Base-by-base conservation (phyloP, 2,113 vertebrate species). In the Gorilla gorilla region DNA sequence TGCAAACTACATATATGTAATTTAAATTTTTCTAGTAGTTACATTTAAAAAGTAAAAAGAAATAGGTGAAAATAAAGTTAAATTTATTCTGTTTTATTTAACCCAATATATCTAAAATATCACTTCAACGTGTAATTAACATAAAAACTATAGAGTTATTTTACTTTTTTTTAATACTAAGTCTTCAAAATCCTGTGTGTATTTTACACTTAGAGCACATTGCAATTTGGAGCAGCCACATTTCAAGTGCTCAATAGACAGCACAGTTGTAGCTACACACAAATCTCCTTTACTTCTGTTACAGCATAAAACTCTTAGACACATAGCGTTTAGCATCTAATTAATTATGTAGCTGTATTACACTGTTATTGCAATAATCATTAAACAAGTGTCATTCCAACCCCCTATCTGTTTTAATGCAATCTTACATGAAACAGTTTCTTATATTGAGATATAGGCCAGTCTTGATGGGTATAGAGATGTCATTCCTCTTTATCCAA, bases 11-110 rank as follows among this genome's bases (percentile, higher is more conserved):
- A 35, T 70, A 14, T n/a, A 81, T 64, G 27, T n/a, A 70, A 17
- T 57, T 61, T 59, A 57, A 79, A 59, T 12, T 82, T 40, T 91
- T 89, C 81, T 84, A 80, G 48, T 73, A 59, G 18, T 45, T 52
- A 43, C 45, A 73, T 79, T 92, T 52, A 38, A 93, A 90, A 96
- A 52, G 32, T 61, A 81, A 92, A 68, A 92, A 81, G 22, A 73
- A 93, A 35, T 2, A 8, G 35, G 20, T 79, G 20, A 95, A 90
- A 50, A 87, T 70, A 70, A 80, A 84, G 25, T 43, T 83, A 78
- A 64, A 40, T 40, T 40, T 89, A 11, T 66, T 64, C 20, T 38
- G 50, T 96, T 89, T 64, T 43, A 86, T 83, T 97, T 93, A 89
- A 50, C 52, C 2, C 66, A 95, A 57, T 68, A 48, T 35, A 86